These are phyloP conservation scores for Diplodus puntazzo DNA, from an alignment of 2,797 vertebrate species.

Conservation along the genomic window DNA sequence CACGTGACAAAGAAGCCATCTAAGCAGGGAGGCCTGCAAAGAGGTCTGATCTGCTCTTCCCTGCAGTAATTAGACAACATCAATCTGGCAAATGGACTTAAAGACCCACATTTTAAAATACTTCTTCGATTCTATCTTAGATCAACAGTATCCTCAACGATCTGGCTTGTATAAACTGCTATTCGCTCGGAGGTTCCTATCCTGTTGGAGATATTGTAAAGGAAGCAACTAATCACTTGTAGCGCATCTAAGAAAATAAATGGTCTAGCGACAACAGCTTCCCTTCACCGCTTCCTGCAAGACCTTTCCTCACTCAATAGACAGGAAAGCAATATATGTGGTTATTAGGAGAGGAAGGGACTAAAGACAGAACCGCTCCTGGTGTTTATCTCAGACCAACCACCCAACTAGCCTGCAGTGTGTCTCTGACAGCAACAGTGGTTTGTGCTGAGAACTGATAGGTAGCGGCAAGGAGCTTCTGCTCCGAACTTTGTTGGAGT, in stretches of 20 bases:
- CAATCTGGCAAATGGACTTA: not conserved
- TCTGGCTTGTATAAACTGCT: conserved; percentile 47
- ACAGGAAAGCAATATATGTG: conserved; percentile 39
- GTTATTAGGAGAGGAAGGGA: conserved; percentile 55
- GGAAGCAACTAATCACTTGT: conserved; percentile 55
- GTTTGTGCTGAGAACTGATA: conserved; percentile 22
- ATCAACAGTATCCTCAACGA: conserved; percentile 34
- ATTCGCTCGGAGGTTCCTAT: conserved; percentile 31
- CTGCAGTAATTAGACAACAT: conserved; percentile 25
- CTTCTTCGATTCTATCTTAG: conserved; percentile 32
- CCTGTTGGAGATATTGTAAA: conserved; percentile 44
- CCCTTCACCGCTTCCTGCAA: conserved; percentile 45
- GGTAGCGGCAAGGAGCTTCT: conserved; percentile 1
- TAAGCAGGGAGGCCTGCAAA: not conserved
- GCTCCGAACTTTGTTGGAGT: not conserved
- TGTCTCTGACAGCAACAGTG: conserved; percentile 33
- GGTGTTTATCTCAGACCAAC: conserved; percentile 55
- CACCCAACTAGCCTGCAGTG: conserved; percentile 56
- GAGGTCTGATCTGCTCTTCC: not conserved
- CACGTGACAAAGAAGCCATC: not conserved
- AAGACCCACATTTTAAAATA: conserved; percentile 27
- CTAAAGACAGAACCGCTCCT: conserved; percentile 45
- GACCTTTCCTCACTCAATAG: conserved; percentile 22
- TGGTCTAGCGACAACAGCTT: conserved; percentile 35
- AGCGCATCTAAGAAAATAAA: conserved; percentile 45